Base-by-base conservation (phyloP, 2,113 vertebrate species). In the Misgurnus mizolepis region DNA sequence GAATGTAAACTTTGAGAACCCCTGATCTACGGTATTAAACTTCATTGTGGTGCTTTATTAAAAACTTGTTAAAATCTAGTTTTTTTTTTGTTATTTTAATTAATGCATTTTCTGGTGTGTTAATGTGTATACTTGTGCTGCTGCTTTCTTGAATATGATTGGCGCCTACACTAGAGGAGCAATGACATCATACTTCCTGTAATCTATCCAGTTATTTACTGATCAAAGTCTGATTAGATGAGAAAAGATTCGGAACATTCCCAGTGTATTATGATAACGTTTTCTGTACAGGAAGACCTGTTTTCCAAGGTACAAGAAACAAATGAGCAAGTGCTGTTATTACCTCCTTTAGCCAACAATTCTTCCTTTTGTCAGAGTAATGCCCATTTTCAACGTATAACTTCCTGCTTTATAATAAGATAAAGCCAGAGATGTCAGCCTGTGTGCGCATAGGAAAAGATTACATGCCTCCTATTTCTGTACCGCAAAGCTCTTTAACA, bases 401-500 rank as follows among this genome's bases (percentile, higher is more conserved):
- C 10, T 47, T 47, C 6, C 45, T 47, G 45, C 7, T 47, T 10
- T 10, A 47, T 10, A 47, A 47, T 47, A 7, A 47, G 45, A 3
- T 47, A 47, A 6, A 47, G 77, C 72, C 79, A 87, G 73, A 88
- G 89, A 88, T 90, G 87, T 87, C 82, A 71, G 80, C 62, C 27
- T 22, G 22, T 78, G 73, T 85, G 53, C 17, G 71, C 82, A 55
- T 76, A 78, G 81, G 78, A 88, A 90, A 91, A 89, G 91, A 92
- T 93, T 92, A 93, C 71, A 14, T 83, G 86, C 45, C 76, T 87
- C 87, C 92, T 93, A 92, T 93, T 92, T 91, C 72, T 83, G 90
- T 89, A 87, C 84, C 69, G 43, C 83, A 92, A 93, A 93, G 90
- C 92, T 90, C 90, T 90, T 93, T 90, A 93, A 80, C 69, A 85